Percentiles rank a stretch among this genome's conserved stretches.
Conservation (phyloP, 2,888 invertebrate genomes). For the Drosophila neotestacea region DNA sequence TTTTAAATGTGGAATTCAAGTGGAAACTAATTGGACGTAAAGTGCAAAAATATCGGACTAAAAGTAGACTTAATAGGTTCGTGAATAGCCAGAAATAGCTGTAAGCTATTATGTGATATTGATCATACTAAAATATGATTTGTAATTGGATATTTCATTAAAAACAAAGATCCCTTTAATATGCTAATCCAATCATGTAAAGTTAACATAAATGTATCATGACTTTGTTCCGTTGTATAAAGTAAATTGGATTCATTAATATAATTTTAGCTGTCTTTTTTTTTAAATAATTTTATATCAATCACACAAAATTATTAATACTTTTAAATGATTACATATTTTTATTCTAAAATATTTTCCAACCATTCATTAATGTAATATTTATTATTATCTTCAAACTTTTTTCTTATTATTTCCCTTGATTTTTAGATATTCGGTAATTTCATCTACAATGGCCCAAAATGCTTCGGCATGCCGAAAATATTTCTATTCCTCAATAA, state of each 20-base stretch:
- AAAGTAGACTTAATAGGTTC: not conserved
- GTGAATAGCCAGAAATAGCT: not conserved
- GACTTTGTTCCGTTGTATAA: too few relatives aligned
- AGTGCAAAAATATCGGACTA: not conserved
- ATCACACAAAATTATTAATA: too few relatives aligned
- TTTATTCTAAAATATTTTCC: too few relatives aligned
- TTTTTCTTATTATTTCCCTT: not conserved
- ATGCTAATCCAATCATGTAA: not conserved
- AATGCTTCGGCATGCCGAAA: not conserved
- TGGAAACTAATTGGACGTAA: slow-evolving; percentile 16
- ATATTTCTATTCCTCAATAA: not conserved
- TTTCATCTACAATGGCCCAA: slow-evolving; percentile 4
- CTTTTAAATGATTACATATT: too few relatives aligned
- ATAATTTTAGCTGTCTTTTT: too few relatives aligned
- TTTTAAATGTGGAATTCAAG: slow-evolving; percentile 19
- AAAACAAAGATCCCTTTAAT: too few relatives aligned
- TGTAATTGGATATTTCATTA: not conserved
- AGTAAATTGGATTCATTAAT: too few relatives aligned
- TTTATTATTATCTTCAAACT: too few relatives aligned
- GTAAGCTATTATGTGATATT: not conserved
- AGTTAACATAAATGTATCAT: not conserved
- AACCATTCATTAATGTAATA: too few relatives aligned
- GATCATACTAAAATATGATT: too few relatives aligned
- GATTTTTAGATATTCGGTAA: not conserved
- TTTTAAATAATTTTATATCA: too few relatives aligned